Evolutionary conservation across 2,797 vertebrate species (phyloP), one percentile per base, ranked within the genome.

Genomic region (Eutrigla gurnardus): DNA sequence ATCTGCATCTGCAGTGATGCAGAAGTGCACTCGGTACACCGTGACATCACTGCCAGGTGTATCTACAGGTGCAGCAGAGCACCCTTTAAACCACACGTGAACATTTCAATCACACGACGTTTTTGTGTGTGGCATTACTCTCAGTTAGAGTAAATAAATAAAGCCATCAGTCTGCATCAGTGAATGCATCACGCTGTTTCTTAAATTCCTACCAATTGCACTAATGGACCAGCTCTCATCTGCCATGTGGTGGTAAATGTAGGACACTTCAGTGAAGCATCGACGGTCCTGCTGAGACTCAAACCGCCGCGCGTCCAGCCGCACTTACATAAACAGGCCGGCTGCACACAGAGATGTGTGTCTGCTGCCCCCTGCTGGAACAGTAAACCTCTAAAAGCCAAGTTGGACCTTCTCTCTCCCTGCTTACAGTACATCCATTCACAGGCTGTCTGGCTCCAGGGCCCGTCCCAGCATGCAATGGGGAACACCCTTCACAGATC

Each of bases 341-440:
- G 25, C 58, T 25, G 0, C 36, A 43, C 4, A 32, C 66, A 79
- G 83, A 60, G 53, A 74, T 81, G 84, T 90, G 88, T 64, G 50
- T 84, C 71, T 93, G 75, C 90, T 86, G 89, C 91, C 90, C 77
- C 87, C 92, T 93, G 77, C 85, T 91, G 92, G 90, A 65, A 9
- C 2, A 11, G n/a, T 0, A 6, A 36, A 4, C 40, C 36, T 25
- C 8, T 5, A 5, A 36, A 14, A 14, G 25, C 3, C 17, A 37
- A 4, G 4, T 8, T 17, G 2, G 14, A 35, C 25, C 25, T 1
- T n/a, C 18, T 14, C 33, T 37, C 35, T 8, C 47, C 3, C 2
- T 73, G 45, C 46, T 77, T 0, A 33, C 52, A 33, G 52, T 14
- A 17, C 72, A 43, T 54, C 57, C 46, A 80, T 75, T 78, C 76